Evolutionary conservation across 2,888 invertebrate species (phyloP), one percentile per base, ranked within the genome.

Genomic region (Strigamia transsilvanica): DNA sequence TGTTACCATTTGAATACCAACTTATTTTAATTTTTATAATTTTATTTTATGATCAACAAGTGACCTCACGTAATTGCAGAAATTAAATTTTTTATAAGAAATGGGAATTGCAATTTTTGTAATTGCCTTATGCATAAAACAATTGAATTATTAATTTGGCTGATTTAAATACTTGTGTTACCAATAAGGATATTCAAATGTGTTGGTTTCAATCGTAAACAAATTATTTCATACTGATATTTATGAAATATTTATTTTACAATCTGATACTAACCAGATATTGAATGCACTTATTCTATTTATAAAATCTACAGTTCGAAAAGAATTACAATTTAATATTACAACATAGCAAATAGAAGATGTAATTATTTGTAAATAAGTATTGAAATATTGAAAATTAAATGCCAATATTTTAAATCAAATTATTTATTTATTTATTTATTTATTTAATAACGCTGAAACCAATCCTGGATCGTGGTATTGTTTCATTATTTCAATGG

Each of bases 361-460:
- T 73, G 73, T 73, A 73, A 73, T 73, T 73, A 73, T 73, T 73
- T 73, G 73, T 73, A 73, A 27, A 73, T 73, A 73, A 73, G n/a
- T 73, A 73, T n/a, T 73, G 32, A 73, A 73, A 73, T 56, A 73
- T 27, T 73, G 32, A 73, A 73, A 73, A 73, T 73, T 27, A 73
- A 73, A 73, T 15, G 32, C 73, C 27, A 73, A 73, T 73, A 73
- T 73, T 73, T 73, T 73, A 73, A 73, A 73, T 32, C 23, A 15
- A 56, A 7, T 38, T 38, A 9, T 38, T 38, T 9, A 38, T 9
- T 38, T 38, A 6, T 38, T 38, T 38, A 38, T 38, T 38, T 38
- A 38, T 5, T 38, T 38, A 38, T 38, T 38, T 38, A 2, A 27
- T 27, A 38, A 38, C 6, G 0, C 10, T 38, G 38, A 5, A 38